phyloP scores from a whole-genome alignment of 2,888 invertebrate species.

The Chaitophorus viminalis region DNA sequence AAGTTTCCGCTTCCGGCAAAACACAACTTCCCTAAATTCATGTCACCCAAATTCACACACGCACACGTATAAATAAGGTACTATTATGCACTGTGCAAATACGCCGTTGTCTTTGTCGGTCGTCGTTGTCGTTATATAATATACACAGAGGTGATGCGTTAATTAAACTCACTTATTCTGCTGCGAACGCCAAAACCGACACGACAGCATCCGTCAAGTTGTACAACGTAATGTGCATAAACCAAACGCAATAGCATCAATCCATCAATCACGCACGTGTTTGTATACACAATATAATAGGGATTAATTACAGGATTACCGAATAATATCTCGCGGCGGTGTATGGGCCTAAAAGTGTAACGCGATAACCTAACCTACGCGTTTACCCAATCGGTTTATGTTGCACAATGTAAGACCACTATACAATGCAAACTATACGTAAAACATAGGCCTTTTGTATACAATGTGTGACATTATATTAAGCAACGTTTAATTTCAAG shows the following conservation, averaged over 20 bases:
- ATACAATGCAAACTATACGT: too few relatives aligned
- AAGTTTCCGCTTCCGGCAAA: conserved; percentile 24
- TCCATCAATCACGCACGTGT: background rate
- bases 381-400: too few relatives aligned
- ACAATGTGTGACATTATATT: too few relatives aligned
- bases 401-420: too few relatives aligned
- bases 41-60: background rate
- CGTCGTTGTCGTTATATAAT: background rate
- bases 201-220: background rate
- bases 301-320: conserved; percentile 20
- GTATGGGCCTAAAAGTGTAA: background rate
- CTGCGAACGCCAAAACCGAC: background rate
- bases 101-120: background rate
- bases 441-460: too few relatives aligned
- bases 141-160: conserved; percentile 23
- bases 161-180: conserved; percentile 24
- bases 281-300: background rate
- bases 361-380: too few relatives aligned
- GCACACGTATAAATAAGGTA: background rate
- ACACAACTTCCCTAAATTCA: background rate
- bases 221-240: background rate
- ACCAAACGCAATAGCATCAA: background rate
- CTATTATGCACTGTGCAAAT: background rate
- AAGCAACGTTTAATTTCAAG: too few relatives aligned
- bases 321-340: background rate